phyloP scores from a whole-genome alignment of 1,140 invertebrate genomes.

The Planococcus citri region DNA sequence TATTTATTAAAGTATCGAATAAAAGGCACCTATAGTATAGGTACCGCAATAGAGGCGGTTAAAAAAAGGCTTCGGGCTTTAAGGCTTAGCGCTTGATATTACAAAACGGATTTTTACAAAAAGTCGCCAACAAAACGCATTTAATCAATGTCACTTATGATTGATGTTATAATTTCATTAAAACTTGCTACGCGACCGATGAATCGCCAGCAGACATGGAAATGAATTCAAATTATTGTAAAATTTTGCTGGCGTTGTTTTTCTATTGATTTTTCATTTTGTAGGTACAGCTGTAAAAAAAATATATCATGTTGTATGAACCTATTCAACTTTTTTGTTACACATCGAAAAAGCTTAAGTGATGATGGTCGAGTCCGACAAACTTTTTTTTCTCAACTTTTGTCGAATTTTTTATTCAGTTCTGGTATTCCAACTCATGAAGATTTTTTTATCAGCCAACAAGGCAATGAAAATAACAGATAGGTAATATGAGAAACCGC shows the following conservation, averaged over 20 bases:
- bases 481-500: no score
- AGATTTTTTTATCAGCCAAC: no score
- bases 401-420: no score
- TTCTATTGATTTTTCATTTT: neutral
- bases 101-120: neutral
- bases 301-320: neutral
- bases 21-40: no score
- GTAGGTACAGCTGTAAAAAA: neutral
- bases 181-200: neutral
- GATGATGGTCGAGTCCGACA: no score
- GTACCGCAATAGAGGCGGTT: neutral
- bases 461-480: no score
- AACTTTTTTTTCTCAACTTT: no score
- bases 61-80: neutral
- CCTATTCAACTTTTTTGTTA: no score
- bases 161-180: conserved; percentile 8
- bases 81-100: neutral
- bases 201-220: neutral
- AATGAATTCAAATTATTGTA: neutral
- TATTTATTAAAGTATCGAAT: conserved; percentile 1
- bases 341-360: no score
- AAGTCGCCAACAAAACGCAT: neutral
- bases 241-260: neutral
- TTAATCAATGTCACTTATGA: conserved; percentile 4
- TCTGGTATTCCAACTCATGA: no score